phyloP scores from a whole-genome alignment of 2,888 invertebrate genomes.

The Spicauda simplicius region DNA sequence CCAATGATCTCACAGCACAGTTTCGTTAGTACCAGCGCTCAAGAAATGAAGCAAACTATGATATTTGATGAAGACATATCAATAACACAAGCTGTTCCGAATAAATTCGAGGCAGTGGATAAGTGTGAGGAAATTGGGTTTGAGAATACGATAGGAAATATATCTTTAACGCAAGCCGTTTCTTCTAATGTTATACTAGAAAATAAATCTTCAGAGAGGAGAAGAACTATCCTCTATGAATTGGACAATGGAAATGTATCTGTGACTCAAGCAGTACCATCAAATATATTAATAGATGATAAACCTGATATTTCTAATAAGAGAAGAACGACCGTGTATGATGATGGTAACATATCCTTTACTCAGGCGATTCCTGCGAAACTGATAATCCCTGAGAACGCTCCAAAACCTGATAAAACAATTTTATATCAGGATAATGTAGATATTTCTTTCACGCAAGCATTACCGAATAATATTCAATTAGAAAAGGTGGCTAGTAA shows the following conservation, averaged over 20 bases:
- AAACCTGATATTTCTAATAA: slow-evolving; percentile 32
- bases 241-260: slow-evolving; percentile 47
- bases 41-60: slow-evolving; percentile 40
- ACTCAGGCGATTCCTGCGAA: slow-evolving; percentile 20
- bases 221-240: slow-evolving; percentile 49
- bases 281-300: slow-evolving; percentile 40
- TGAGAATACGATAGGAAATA: slow-evolving; percentile 44
- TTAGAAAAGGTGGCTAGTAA: slow-evolving; percentile 17
- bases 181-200: slow-evolving; percentile 45
- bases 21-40: neutral
- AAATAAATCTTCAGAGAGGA: slow-evolving; percentile 40
- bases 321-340: slow-evolving; percentile 44
- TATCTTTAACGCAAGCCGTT: slow-evolving; percentile 54
- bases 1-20: slow-evolving; percentile 3
- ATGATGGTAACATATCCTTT: slow-evolving; percentile 40
- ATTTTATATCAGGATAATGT: slow-evolving; percentile 33
- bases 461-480: slow-evolving; percentile 43
- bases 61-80: slow-evolving; percentile 50
- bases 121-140: slow-evolving; percentile 41
- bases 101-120: slow-evolving; percentile 33
- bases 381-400: slow-evolving; percentile 1
- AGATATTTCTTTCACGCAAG: slow-evolving; percentile 44
- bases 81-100: slow-evolving; percentile 46
- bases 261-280: slow-evolving; percentile 51
- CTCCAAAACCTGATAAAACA: slow-evolving; percentile 37